A percentile compares a stretch with the other conserved stretches of the same genome.
Conservation (phyloP, 2,113 vertebrate genomes). For the Cricetomys ansorgei region DNA sequence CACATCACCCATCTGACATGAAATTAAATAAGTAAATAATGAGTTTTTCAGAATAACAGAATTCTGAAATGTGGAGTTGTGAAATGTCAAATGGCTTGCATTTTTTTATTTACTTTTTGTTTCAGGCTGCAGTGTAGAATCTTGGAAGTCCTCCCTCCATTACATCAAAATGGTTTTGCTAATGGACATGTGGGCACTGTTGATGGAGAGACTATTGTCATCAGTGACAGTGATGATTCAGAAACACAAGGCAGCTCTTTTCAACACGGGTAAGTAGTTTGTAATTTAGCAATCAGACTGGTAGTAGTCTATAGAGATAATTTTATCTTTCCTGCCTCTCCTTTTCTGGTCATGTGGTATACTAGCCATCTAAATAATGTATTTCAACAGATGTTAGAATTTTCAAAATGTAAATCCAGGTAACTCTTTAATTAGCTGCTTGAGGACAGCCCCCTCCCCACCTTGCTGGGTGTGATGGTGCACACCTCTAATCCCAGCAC, state of each 20-base stretch:
- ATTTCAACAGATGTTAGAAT: slow-evolving; percentile 13
- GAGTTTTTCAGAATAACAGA: slow-evolving; percentile 9
- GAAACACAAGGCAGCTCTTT: slow-evolving; percentile 85
- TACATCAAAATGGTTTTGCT: slow-evolving; percentile 88
- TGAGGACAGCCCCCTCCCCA: neutral
- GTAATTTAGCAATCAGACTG: slow-evolving; percentile 42
- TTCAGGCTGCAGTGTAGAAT: slow-evolving; percentile 92
- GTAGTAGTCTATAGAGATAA: neutral
- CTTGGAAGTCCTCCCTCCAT: slow-evolving; percentile 93
- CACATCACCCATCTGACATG: neutral
- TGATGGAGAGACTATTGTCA: slow-evolving; percentile 92
- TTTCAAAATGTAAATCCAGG: slow-evolving; percentile 42
- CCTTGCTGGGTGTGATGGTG: neutral
- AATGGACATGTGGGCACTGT: slow-evolving; percentile 88
- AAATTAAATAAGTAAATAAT: neutral
- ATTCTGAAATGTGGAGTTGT: slow-evolving; percentile 51
- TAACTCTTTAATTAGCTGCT: neutral
- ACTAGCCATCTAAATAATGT: slow-evolving; percentile 51
- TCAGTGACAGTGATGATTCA: slow-evolving; percentile 95
- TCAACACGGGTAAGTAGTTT: slow-evolving; percentile 88
- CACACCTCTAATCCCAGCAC: neutral
- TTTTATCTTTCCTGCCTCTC: slow-evolving; percentile 8
- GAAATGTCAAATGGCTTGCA: slow-evolving; percentile 46
- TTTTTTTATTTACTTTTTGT: slow-evolving; percentile 77
- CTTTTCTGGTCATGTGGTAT: neutral